Evolutionary conservation across 2,113 vertebrate species (phyloP), one percentile per base, ranked within the genome.

Genomic region (Engystomops pustulosus): DNA sequence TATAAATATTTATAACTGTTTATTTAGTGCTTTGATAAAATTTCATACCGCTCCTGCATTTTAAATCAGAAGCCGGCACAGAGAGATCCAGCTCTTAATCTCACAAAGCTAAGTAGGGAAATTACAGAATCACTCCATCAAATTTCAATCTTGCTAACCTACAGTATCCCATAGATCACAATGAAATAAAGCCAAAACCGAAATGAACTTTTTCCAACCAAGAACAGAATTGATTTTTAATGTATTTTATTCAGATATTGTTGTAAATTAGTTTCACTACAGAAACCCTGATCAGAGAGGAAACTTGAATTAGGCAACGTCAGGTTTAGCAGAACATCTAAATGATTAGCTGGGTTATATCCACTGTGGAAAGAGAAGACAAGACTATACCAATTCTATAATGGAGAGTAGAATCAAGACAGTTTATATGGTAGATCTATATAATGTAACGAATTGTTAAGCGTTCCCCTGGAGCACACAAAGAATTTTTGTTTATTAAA

Each of bases 11-110:
- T 90, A 88, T 86, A 90, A 90, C 79, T 86, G 87, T 92, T 94
- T 91, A 89, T 90, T 91, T 90, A 89, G 86, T 88, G 89, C 87
- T 90, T 67, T 90, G 88, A 88, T 89, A 93, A 93, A 91, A 91
- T 89, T 86, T 75, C 79, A 69, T 53, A 82, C 85, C 80, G 88
- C 88, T 84, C 86, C 89, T 79, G 79, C 87, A 86, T 88, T 86
- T 84, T 88, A 80, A 78, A 81, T 75, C 87, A 85, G 90, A 87
- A 77, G 36, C 78, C 85, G 91, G 71, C 83, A 86, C 86, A 41
- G 83, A 68, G 86, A 85, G 62, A 89, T 10, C 17, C 7, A 18
- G 17, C 51, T 87, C 74, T 89, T 88, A 85, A 87, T 80, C 84
- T 85, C 17, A 68, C 15, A 34, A 86, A 74, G 87, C 89, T 79